Conservation (phyloP, 2,797 vertebrate genomes). For the Mus minutoides region DNA sequence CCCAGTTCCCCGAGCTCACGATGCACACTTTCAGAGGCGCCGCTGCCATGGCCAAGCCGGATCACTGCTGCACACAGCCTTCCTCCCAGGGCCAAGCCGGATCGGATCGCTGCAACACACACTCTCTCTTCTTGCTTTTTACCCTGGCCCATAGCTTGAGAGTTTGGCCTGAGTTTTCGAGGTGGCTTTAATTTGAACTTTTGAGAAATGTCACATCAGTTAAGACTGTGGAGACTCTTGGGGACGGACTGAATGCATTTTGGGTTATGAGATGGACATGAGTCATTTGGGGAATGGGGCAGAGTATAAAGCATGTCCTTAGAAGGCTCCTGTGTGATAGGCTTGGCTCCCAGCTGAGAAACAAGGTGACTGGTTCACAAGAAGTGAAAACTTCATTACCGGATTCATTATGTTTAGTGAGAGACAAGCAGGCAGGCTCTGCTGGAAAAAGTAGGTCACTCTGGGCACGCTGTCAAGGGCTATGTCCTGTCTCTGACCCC, state of each 20-base stretch:
- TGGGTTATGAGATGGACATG: neutral
- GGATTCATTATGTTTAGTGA: neutral
- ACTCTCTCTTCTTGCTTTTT: too few species aligned
- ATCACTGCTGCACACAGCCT: too few species aligned
- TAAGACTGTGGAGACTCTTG: neutral
- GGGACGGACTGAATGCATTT: neutral
- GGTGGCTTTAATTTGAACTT: neutral
- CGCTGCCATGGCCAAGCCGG: too few species aligned
- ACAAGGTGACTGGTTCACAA: neutral
- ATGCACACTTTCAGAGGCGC: too few species aligned
- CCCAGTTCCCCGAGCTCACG: too few species aligned
- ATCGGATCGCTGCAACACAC: too few species aligned
- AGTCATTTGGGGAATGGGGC: neutral
- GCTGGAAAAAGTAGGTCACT: neutral
- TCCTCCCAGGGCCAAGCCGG: too few species aligned
- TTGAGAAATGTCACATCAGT: neutral
- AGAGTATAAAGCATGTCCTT: too few species aligned
- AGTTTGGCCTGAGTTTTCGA: neutral
- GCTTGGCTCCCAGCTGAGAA: neutral
- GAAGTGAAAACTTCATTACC: neutral
- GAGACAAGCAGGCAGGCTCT: neutral
- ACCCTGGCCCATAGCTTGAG: neutral
- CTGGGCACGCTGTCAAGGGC: neutral
- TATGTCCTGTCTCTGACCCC: neutral
- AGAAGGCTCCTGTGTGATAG: neutral